phyloP scores from a whole-genome alignment of 2,797 vertebrate genomes.

The Aselliscus stoliczkanus region DNA sequence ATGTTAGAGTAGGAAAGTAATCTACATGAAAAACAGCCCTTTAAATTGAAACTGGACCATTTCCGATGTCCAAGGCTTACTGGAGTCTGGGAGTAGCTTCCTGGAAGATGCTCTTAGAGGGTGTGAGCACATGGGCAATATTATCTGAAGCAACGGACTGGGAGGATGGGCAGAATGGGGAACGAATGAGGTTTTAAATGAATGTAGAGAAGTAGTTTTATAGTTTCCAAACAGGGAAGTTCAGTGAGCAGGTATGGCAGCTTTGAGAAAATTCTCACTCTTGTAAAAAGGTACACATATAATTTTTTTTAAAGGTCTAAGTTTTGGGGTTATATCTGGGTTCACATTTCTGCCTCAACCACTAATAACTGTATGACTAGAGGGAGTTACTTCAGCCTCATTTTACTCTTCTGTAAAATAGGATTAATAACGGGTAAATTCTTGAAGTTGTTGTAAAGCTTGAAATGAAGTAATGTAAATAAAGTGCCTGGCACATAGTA shows the following conservation, averaged over 20 bases:
- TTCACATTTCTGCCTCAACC: neutral
- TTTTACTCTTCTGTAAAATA: neutral
- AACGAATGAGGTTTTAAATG: neutral
- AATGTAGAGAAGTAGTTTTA: neutral
- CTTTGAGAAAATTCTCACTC: neutral
- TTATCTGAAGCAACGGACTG: neutral
- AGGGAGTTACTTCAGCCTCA: neutral
- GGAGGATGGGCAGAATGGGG: neutral
- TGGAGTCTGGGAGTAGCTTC: neutral
- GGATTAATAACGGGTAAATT: neutral
- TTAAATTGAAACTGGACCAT: neutral
- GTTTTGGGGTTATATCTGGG: fast-evolving
- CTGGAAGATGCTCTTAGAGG: neutral
- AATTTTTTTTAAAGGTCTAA: fast-evolving
- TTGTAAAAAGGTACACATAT: neutral
- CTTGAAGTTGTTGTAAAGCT: neutral
- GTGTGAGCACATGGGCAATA: neutral
- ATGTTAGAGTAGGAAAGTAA: neutral
- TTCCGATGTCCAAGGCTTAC: neutral
- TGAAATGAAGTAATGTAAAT: neutral
- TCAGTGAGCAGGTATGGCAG: neutral
- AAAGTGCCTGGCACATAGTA: neutral
- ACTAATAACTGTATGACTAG: neutral
- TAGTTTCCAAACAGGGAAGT: neutral
- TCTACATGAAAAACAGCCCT: neutral